Base-by-base conservation (phyloP, 1,140 invertebrate genomes). In the Anoplophora glabripennis region DNA sequence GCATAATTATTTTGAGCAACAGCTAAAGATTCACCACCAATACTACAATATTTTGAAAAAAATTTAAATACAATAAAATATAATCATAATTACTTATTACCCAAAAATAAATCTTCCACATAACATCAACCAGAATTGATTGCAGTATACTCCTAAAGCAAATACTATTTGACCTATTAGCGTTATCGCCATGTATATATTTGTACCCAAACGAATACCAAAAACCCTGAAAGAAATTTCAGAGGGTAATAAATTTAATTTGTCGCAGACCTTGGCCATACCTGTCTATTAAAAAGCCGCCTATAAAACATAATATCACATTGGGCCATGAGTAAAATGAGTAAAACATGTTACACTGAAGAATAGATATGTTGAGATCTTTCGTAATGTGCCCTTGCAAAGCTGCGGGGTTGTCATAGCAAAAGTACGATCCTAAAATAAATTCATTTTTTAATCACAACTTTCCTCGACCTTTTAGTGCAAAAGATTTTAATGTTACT, bases 1-100 rank as follows among this genome's bases (percentile, higher is more conserved):
- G 95, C 93, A 79, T 98, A 99, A 65, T 90, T 96, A 73, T 98
- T 99, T 73, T 98, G 95, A n/a, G 94, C 95, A 3, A 98, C 95
- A 38, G 92, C 90, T 44, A 99, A 75, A 0, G 94, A 97, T 79
- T 99, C 96, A 12, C 93, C 94, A 14, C 96, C 96, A 77, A 98
- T 92, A 52, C 93, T 94, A 72, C 46, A 81, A 81, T 69, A 60
- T 53, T 53, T 7, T 49, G 8, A n/a, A n/a, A 55, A 55, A 15
- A 69, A 59, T 12, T 7, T 45, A 53, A n/a, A 21, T n/a, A 53
- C 18, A 14, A 17, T 11, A 47, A 47, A 28, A 11, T 42, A 56
- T 21, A 2, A 3, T 28, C 5, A 28, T 28, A 28, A 28, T n/a
- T 41, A 28, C 7, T 28, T 54, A 79, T 79, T 83, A 95, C 92